Conservation (phyloP, 2,113 vertebrate genomes). For the Psilopogon haemacephalus region DNA sequence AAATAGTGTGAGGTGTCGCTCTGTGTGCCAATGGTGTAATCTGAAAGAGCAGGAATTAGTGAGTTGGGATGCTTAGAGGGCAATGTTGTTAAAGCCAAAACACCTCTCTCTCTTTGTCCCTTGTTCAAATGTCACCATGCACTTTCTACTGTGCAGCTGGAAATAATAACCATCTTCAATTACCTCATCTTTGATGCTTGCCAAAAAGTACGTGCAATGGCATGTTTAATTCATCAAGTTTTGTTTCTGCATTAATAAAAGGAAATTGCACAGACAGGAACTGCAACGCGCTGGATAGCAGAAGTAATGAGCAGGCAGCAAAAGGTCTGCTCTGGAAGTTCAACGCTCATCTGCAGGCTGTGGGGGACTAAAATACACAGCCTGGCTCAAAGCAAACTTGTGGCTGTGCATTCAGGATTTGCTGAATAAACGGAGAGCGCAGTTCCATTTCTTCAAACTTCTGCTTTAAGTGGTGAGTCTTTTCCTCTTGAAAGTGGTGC, state of each 20-base stretch:
- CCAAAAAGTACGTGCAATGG: conserved; percentile 66
- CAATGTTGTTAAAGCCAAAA: conserved; percentile 36
- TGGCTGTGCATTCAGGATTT: background rate
- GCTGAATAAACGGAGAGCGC: background rate
- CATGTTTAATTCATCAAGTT: conserved; percentile 74
- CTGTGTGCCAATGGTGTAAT: background rate
- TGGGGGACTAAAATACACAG: background rate
- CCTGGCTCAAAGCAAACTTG: background rate
- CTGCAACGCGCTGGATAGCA: conserved; percentile 2
- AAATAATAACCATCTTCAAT: conserved; percentile 71
- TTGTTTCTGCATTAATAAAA: conserved; percentile 75
- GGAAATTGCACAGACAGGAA: conserved; percentile 67
- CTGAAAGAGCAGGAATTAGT: conserved; percentile 35
- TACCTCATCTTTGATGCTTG: conserved; percentile 70
- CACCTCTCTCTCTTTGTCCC: conserved; percentile 49
- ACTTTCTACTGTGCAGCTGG: conserved; percentile 52
- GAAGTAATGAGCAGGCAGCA: conserved; percentile 32
- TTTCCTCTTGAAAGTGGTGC: background rate
- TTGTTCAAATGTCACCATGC: conserved; percentile 56
- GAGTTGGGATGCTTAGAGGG: conserved; percentile 28
- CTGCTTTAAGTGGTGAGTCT: background rate
- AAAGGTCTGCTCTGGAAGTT: conserved; percentile 20
- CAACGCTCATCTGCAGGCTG: conserved; percentile 3
- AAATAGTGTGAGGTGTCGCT: background rate
- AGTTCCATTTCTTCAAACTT: background rate